Base-by-base conservation (phyloP, 2,888 invertebrate species). In the Cheilosia scutellata region DNA sequence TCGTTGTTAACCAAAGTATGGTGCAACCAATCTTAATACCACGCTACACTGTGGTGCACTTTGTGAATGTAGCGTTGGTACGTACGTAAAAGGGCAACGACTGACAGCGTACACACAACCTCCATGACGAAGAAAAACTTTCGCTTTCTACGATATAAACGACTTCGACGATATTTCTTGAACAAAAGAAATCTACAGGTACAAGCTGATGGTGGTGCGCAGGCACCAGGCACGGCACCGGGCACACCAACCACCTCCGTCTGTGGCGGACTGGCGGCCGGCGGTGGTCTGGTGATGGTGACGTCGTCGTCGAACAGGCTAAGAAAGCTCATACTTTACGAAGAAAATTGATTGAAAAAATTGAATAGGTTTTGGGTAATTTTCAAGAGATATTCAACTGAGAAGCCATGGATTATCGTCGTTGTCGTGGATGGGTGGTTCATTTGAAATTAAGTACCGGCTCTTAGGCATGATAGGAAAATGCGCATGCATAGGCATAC, bases 31-130 rank as follows among this genome's bases (percentile, higher is more conserved):
- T 49, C 49, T 57, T 62, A 13, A 51, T 82, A 72, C 44, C 68
- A 51, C 20, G 27, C 37, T 29, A 65, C 51, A 72, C 47, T 76
- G 42, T 58, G 82, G 13, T 83, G 83, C 83, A 83, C 57, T 83
- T 82, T 74, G 53, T 65, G 70, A 79, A 84, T 75, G 70, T 75
- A 58, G 63, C 29, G 74, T 51, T 63, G 68, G 70, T 70, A 62
- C n/a, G n/a, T 70, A 84, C 83, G 79, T 79, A 75, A 84, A 84
- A 84, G 83, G 83, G 78, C 79, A 84, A 84, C 83, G 83, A 84
- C 83, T 33, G 55, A 6, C 31, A 20, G 53, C 16, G 5, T 7
- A 7, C 33, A 78, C 33, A 63, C 51, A 66, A 57, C 31, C 42
- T 42, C 4, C 13, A 65, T 27, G 57, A 9, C 33, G 68, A 63